Evolutionary conservation across 1,140 invertebrate genomes (phyloP).

Genomic region (Drosophila pseudoobscura): DNA sequence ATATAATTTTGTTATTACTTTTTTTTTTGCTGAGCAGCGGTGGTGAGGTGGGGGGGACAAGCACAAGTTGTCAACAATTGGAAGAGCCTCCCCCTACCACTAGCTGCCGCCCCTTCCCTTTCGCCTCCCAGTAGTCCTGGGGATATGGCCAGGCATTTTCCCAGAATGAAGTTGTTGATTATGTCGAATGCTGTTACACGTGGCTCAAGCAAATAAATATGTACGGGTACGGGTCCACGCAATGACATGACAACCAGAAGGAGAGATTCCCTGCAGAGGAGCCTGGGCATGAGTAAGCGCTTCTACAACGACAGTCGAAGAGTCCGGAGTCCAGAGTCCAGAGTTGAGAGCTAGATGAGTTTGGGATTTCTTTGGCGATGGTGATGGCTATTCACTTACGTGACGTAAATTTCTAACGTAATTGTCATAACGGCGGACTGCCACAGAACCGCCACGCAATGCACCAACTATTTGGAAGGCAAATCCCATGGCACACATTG

Average conservation of each 20-base stretch:
- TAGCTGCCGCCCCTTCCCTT: not conserved
- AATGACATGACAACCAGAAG: constrained; percentile 55
- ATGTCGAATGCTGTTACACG: constrained; percentile 57
- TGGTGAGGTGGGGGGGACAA: constrained; percentile 29
- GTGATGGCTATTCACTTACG: constrained; percentile 42
- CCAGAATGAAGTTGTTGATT: constrained; percentile 71
- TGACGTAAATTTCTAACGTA: constrained; percentile 74
- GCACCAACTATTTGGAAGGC: constrained; percentile 16
- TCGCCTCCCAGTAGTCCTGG: constrained; percentile 6
- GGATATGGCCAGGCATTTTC: constrained; percentile 47
- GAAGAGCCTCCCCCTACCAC: constrained; percentile 8
- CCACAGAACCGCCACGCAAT: constrained; percentile 24
- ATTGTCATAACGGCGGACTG: constrained; percentile 60
- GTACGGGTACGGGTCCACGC: not conserved
- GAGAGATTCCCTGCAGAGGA: constrained; percentile 30
- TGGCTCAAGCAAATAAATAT: constrained; percentile 28
- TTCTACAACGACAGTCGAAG: constrained; percentile 25
- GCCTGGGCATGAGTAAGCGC: constrained; percentile 55
- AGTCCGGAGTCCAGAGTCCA: not conserved
- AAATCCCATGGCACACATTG: constrained; percentile 64
- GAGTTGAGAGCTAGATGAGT: constrained; percentile 50
- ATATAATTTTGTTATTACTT: constrained; percentile 70
- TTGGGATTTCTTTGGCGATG: constrained; percentile 45
- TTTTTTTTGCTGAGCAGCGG: constrained; percentile 18
- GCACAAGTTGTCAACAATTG: constrained; percentile 74